phyloP scores from a whole-genome alignment of 2,113 vertebrate species.

The Phaethornis superciliosus region DNA sequence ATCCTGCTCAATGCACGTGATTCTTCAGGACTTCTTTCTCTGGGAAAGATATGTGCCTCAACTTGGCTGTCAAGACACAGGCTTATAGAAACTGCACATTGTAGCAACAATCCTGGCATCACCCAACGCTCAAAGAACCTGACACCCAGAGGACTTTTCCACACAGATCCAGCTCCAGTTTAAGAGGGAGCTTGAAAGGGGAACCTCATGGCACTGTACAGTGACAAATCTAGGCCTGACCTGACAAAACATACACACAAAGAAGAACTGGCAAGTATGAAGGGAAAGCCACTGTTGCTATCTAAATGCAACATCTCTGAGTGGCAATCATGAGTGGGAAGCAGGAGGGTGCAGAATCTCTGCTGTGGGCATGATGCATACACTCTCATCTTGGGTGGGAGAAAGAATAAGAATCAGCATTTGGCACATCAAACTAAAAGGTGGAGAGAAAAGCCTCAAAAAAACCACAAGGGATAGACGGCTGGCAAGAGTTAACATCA shows the following conservation, averaged over 20 bases:
- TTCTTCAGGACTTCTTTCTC: not conserved
- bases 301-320: not conserved
- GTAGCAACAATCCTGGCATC: not conserved
- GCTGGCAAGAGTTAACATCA: not conserved
- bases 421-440: not conserved
- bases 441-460: not conserved
- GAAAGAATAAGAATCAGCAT: not conserved
- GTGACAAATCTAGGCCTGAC: not conserved
- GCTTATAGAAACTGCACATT: not conserved
- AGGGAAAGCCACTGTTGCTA: not conserved
- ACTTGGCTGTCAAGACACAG: not conserved
- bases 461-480: not conserved
- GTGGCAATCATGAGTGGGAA: not conserved
- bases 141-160: not conserved
- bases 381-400: not conserved
- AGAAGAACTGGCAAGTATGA: not conserved
- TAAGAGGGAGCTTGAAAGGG: not conserved
- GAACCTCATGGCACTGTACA: not conserved
- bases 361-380: not conserved
- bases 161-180: not conserved
- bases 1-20: accelerated
- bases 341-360: not conserved
- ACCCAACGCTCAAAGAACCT: not conserved
- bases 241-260: not conserved
- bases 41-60: not conserved